Conservation (phyloP, 2,797 vertebrate species). For the Nannoperca australis region DNA sequence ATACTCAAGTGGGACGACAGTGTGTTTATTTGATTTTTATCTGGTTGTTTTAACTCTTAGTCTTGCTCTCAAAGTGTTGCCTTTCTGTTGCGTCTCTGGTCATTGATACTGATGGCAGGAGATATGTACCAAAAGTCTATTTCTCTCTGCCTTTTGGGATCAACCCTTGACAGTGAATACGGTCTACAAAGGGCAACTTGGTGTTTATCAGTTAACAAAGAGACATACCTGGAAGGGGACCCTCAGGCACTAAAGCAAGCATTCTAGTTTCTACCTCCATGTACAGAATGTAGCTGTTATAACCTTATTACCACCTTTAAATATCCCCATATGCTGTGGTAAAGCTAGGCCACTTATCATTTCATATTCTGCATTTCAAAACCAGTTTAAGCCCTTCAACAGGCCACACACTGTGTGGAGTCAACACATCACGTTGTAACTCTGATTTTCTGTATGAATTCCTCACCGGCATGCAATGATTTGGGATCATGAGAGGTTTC, state of each 20-base stretch:
- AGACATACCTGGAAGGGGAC: conserved; percentile 29
- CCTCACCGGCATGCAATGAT: conserved; percentile 41
- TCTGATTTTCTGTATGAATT: conserved; percentile 57
- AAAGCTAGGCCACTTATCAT: conserved; percentile 34
- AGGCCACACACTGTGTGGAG: neutral
- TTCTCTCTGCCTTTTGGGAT: conserved; percentile 41
- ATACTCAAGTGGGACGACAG: conserved; percentile 62
- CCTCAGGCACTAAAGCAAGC: conserved; percentile 23
- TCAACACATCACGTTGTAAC: conserved; percentile 32
- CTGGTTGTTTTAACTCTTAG: conserved; percentile 81
- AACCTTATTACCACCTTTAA: conserved; percentile 24
- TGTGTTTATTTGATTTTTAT: conserved; percentile 85
- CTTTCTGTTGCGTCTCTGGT: conserved; percentile 70
- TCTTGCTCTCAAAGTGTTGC: conserved; percentile 76
- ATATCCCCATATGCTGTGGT: neutral
- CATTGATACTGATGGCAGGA: conserved; percentile 72
- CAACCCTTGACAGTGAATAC: conserved; percentile 25
- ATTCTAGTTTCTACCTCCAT: conserved; percentile 25
- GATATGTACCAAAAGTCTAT: conserved; percentile 55
- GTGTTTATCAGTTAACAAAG: conserved; percentile 49
- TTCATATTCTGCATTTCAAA: conserved; percentile 21
- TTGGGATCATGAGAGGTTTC: conserved; percentile 55
- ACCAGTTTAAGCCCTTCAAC: conserved; percentile 24
- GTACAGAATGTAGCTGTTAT: conserved; percentile 18
- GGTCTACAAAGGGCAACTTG: conserved; percentile 37